Evolutionary conservation across 2,797 vertebrate species (phyloP).

Genomic region (Amazona finschi): DNA sequence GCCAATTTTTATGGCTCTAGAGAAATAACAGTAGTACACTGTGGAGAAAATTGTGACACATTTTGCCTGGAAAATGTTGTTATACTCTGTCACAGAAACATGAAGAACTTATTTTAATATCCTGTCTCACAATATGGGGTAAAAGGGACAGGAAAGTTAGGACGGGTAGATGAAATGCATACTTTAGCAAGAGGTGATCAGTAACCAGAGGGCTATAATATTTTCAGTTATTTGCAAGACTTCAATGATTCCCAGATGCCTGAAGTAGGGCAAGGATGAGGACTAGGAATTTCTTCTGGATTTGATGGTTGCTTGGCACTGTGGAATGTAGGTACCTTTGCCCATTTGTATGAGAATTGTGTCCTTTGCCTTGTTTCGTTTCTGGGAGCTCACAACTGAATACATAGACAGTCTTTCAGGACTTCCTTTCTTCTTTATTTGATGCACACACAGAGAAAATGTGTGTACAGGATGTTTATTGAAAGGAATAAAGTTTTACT

Average conservation of each 20-base stretch:
- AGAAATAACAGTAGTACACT: neutral
- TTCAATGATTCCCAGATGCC: slow-evolving; percentile 23
- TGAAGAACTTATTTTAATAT: slow-evolving; percentile 35
- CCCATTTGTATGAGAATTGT: neutral
- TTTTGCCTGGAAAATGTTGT: slow-evolving; percentile 25
- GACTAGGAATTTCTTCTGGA: slow-evolving; percentile 13
- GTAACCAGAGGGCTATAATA: neutral
- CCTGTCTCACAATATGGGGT: slow-evolving; percentile 22
- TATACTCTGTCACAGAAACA: neutral
- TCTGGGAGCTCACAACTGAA: neutral
- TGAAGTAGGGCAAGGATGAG: slow-evolving; percentile 7
- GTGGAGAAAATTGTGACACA: slow-evolving; percentile 2
- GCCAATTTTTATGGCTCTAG: neutral
- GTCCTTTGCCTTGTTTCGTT: slow-evolving; percentile 30
- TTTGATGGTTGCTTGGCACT: slow-evolving; percentile 42
- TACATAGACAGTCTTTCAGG: neutral
- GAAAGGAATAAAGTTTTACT: neutral
- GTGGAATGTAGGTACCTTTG: slow-evolving; percentile 56
- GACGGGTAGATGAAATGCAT: neutral
- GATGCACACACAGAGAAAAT: neutral
- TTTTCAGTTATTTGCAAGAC: slow-evolving; percentile 5
- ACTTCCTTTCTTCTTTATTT: neutral
- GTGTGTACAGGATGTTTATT: neutral
- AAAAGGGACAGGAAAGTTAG: slow-evolving; percentile 11
- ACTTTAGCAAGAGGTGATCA: neutral